These are phyloP conservation scores for Passerina amoena DNA, from an alignment of 2,113 vertebrate species.

Conservation along the genomic window DNA sequence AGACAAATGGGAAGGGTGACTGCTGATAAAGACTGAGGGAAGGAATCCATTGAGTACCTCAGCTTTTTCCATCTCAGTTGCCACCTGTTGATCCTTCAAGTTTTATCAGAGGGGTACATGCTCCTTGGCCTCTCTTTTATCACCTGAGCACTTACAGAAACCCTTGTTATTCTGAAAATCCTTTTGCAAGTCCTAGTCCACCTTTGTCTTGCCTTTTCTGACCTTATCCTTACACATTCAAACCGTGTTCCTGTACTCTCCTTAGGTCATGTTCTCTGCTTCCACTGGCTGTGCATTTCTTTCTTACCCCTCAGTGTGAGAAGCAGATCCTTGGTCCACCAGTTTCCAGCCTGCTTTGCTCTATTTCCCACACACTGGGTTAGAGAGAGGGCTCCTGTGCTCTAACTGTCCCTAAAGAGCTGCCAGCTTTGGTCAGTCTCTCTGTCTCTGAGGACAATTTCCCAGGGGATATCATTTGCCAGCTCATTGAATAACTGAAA, in stretches of 20 bases:
- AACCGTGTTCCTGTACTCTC: no score
- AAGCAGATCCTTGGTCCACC: neutral
- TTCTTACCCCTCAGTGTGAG: neutral
- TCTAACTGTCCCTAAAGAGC: neutral
- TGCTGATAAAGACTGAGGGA: neutral
- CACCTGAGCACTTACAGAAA: neutral
- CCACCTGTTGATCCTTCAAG: neutral
- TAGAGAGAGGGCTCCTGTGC: neutral
- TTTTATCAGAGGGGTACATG: neutral
- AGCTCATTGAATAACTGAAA: neutral
- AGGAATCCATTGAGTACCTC: neutral
- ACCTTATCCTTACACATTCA: neutral
- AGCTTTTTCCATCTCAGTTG: no score
- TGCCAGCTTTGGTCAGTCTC: neutral
- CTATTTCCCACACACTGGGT: neutral
- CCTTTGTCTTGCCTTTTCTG: neutral
- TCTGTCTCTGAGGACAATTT: neutral
- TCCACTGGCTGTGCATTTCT: neutral
- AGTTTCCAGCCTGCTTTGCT: neutral
- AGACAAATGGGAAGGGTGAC: neutral
- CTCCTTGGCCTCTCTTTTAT: neutral
- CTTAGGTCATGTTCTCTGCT: neutral
- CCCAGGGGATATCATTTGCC: neutral
- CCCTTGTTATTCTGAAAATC: neutral
- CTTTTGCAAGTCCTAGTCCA: neutral